Percentiles rank a stretch among this genome's conserved stretches.
Evolutionary conservation across 2,797 vertebrate genomes (phyloP).

Genomic region (Syndactyla subalaris): DNA sequence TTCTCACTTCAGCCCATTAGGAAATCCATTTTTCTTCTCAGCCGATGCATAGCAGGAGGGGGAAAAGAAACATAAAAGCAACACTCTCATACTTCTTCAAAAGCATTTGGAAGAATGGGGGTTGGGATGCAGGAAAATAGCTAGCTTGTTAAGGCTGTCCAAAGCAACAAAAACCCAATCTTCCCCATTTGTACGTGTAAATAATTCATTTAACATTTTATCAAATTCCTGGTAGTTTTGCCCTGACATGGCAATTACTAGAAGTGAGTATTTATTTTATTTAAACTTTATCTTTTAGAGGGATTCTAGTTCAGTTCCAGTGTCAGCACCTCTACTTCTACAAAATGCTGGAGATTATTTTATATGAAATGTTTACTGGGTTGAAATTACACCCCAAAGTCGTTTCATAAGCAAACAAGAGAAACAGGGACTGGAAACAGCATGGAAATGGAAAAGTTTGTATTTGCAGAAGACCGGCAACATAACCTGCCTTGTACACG

Average conservation of each 20-base stretch:
- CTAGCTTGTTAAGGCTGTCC: not conserved
- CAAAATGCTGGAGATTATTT: not conserved
- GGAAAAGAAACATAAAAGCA: not conserved
- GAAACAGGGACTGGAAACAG: not conserved
- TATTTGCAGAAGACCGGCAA: not conserved
- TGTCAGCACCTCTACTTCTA: not conserved
- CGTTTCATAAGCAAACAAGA: not conserved
- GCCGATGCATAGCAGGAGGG: fast-evolving
- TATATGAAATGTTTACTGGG: not conserved
- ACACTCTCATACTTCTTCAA: not conserved
- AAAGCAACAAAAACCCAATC: not conserved
- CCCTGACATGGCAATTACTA: not conserved
- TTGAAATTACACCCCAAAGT: not conserved
- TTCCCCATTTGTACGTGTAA: not conserved
- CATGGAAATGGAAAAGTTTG: not conserved
- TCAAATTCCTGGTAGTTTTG: not conserved
- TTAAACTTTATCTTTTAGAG: not conserved
- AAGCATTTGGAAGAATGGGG: not conserved
- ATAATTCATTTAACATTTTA: not conserved
- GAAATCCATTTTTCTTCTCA: not conserved
- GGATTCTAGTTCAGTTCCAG: not conserved
- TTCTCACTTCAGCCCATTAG: not conserved
- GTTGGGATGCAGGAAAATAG: not conserved
- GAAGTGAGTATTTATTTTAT: not conserved
- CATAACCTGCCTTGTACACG: not conserved